phyloP scores from a whole-genome alignment of 2,888 invertebrate species.

The Limulus polyphemus region DNA sequence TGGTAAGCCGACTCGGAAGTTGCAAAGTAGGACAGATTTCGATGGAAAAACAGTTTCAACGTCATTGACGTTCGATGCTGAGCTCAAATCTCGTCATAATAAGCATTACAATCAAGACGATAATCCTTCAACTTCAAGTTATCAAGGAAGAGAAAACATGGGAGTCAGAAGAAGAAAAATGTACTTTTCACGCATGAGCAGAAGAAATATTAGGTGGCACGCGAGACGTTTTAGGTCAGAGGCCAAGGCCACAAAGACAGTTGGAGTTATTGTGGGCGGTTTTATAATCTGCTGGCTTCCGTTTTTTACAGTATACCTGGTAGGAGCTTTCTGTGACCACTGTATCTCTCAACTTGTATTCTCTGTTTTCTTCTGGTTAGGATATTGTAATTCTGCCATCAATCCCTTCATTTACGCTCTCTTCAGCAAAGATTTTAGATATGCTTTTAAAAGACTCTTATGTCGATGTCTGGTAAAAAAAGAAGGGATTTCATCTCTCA shows the following conservation, averaged over 20 bases:
- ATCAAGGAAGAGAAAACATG: background rate
- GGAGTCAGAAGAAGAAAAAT: background rate
- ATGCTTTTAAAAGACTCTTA: slow-evolving; percentile 83
- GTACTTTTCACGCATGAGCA: slow-evolving; percentile 57
- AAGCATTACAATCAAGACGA: slow-evolving; percentile 3
- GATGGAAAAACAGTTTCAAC: background rate
- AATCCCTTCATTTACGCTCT: slow-evolving; percentile 90
- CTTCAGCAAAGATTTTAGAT: slow-evolving; percentile 87
- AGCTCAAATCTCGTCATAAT: slow-evolving; percentile 24
- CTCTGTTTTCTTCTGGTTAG: slow-evolving; percentile 55
- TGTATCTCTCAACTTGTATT: slow-evolving; percentile 53
- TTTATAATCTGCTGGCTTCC: slow-evolving; percentile 96
- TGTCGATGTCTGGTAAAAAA: slow-evolving; percentile 45
- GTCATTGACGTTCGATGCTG: too few species aligned
- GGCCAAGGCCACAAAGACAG: slow-evolving; percentile 90
- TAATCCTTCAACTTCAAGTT: background rate
- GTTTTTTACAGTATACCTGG: slow-evolving; percentile 87
- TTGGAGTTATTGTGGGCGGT: slow-evolving; percentile 92
- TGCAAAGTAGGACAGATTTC: background rate
- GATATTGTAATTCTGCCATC: slow-evolving; percentile 92
- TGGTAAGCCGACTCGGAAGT: slow-evolving; percentile 1
- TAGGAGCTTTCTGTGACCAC: slow-evolving; percentile 66
- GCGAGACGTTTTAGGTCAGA: slow-evolving; percentile 87
- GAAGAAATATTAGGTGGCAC: slow-evolving; percentile 72
- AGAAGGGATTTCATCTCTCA: slow-evolving; percentile 26